Percentiles rank a stretch among this genome's conserved stretches.
These are phyloP conservation scores for Ectropis grisescens DNA, from an alignment of 1,140 invertebrate species.

Conservation along the genomic window DNA sequence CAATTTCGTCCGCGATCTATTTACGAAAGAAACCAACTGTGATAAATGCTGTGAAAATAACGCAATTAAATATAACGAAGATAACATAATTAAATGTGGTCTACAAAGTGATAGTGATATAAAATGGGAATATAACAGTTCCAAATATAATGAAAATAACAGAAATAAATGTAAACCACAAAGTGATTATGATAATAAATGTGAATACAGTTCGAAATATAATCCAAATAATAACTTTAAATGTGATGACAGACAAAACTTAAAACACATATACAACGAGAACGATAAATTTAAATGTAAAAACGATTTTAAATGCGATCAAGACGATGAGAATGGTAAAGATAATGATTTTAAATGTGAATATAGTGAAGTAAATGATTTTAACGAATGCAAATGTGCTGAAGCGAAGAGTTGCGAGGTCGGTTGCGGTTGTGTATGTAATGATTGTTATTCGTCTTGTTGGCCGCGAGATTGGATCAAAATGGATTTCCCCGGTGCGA, in stretches of 20 bases:
- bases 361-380: slow-evolving; percentile 3
- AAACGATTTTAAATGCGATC: slow-evolving; percentile 5
- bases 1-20: slow-evolving; percentile 45
- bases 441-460: slow-evolving; percentile 71
- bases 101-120: too few species aligned
- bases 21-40: slow-evolving; percentile 24
- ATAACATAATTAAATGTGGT: too few species aligned
- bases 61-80: too few species aligned
- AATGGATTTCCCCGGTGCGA: slow-evolving; percentile 74
- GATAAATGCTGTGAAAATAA: slow-evolving; percentile 7
- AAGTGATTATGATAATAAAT: too few species aligned
- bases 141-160: too few species aligned
- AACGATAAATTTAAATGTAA: too few species aligned
- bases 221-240: too few species aligned
- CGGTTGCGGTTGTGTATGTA: slow-evolving; percentile 50
- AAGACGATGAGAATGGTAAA: neutral
- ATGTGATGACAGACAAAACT: too few species aligned
- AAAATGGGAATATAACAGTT: too few species aligned
- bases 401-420: slow-evolving; percentile 19
- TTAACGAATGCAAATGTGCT: slow-evolving; percentile 20
- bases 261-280: too few species aligned
- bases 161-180: too few species aligned
- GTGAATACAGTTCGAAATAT: too few species aligned
- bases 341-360: slow-evolving; percentile 1
- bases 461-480: slow-evolving; percentile 81